Evolutionary conservation across 1,140 invertebrate species (phyloP).

Genomic region (Homarus americanus): DNA sequence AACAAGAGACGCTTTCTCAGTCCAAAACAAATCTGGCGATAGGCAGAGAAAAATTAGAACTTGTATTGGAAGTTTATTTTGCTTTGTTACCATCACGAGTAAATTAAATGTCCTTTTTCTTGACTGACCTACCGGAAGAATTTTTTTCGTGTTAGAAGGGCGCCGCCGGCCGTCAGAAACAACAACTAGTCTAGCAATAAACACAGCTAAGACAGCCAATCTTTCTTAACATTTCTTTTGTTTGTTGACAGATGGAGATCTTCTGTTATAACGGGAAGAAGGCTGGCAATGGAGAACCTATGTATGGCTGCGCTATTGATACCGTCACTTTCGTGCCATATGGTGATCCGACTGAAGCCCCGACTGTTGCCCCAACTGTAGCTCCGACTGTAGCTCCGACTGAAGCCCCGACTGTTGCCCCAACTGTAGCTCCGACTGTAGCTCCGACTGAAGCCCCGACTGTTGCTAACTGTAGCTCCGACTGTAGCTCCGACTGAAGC

Average conservation of each 20-base stretch:
- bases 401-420: neutral
- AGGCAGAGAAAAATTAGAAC: too few relatives aligned
- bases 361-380: neutral
- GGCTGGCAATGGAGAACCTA: neutral
- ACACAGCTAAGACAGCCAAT: too few relatives aligned
- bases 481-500: neutral
- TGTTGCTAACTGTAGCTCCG: neutral
- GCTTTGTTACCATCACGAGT: too few relatives aligned
- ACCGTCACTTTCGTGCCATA: neutral
- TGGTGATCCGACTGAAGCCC: neutral
- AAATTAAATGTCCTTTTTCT: too few relatives aligned
- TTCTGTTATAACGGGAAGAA: slow-evolving; percentile 39
- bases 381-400: neutral
- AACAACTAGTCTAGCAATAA: too few relatives aligned
- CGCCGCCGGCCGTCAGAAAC: too few relatives aligned
- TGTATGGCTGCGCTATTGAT: slow-evolving; percentile 47
- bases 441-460: neutral
- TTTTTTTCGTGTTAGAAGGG: too few relatives aligned
- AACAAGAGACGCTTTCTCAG: too few relatives aligned
- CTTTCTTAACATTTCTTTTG: too few relatives aligned
- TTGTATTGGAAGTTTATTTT: too few relatives aligned
- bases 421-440: slow-evolving; percentile 5
- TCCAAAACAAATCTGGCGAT: too few relatives aligned
- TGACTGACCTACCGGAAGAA: too few relatives aligned
- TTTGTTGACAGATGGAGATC: slow-evolving; percentile 8